Percentiles rank a stretch among this genome's conserved stretches.
phyloP scores from a whole-genome alignment of 2,888 invertebrate species.

The Volucella inanis region DNA sequence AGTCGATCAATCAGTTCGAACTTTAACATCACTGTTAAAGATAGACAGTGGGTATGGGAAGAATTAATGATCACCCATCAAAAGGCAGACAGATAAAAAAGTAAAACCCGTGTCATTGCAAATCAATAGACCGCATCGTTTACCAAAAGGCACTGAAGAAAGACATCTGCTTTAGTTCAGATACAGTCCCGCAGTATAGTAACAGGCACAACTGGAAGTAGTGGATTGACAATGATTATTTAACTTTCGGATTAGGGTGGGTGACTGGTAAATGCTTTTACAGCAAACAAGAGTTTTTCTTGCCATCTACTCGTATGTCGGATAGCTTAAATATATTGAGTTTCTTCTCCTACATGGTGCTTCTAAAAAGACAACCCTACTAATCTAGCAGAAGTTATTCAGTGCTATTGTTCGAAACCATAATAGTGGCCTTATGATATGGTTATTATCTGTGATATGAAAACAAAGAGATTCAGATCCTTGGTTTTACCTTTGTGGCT shows the following conservation, averaged over 20 bases:
- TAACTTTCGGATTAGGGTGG: constrained; percentile 50
- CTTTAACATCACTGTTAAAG: constrained; percentile 2
- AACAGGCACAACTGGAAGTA: constrained; percentile 1
- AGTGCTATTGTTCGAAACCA: constrained; percentile 44
- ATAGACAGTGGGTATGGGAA: neutral
- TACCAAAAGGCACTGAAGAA: neutral
- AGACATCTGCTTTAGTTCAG: constrained; percentile 28
- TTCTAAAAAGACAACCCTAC: neutral
- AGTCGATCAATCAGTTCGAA: constrained; percentile 28
- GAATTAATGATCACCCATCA: constrained; percentile 9
- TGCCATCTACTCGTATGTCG: constrained; percentile 6
- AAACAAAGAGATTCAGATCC: constrained; percentile 15
- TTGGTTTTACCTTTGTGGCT: neutral
- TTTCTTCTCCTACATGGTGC: constrained; percentile 31
- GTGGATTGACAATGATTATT: constrained; percentile 37
- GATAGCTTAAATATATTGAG: constrained; percentile 45
- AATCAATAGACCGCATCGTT: constrained; percentile 45
- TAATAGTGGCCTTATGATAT: constrained; percentile 36
- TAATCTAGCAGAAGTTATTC: constrained; percentile 6
- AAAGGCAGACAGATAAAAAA: neutral
- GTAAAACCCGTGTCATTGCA: constrained; percentile 23
- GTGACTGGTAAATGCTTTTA: constrained; percentile 38
- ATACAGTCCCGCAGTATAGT: neutral
- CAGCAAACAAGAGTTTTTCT: neutral
- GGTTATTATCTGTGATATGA: constrained; percentile 43